Base-by-base conservation (phyloP, 2,888 invertebrate species). In the Protodeltote pygarga region DNA sequence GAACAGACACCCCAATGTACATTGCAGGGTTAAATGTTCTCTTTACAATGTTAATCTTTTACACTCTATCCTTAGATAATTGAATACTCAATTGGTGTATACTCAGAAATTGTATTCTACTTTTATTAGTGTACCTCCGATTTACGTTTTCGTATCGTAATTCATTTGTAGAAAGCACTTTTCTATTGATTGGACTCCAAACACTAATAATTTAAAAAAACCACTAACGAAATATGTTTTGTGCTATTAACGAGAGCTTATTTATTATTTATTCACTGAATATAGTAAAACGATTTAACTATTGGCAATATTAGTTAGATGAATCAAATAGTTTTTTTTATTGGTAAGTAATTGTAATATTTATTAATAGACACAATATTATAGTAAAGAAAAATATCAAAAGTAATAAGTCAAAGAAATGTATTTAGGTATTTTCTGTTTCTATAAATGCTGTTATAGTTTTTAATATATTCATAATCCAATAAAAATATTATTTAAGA, bases 71-170 rank as follows among this genome's bases (percentile, higher is more conserved):
- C 48, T 20, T 52, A 52, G 24, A 44, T 47, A 31, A 34, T 35
- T 27, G 9, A 62, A 65, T 55, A 65, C 65, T 65, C 65, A 65
- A 62, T 62, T 25, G 46, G 33, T 44, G 21, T 51, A 39, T 44
- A 55, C 44, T 50, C 51, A 42, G 27, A 31, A 19, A 31, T 37
- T 41, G 17, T 20, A 17, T 21, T 38, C 20, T 44, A 57, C 50
- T 13, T 49, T 38, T 41, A 28, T 37, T 51, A 57, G 32, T 21
- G 9, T 38, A 25, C 14, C 5, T 32, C 10, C n/a, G 10, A 33
- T 37, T 46, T 35, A 25, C 3, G 10, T 34, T 39, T 32, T 28
- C 24, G 11, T 11, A 17, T 23, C 20, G 9, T 35, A 33, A 25
- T 8, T n/a, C 20, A 28, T 45, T 51, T 33, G 24, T 34, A 29